Conservation (phyloP, 2,888 invertebrate genomes). For the Acholoe squamosa region DNA sequence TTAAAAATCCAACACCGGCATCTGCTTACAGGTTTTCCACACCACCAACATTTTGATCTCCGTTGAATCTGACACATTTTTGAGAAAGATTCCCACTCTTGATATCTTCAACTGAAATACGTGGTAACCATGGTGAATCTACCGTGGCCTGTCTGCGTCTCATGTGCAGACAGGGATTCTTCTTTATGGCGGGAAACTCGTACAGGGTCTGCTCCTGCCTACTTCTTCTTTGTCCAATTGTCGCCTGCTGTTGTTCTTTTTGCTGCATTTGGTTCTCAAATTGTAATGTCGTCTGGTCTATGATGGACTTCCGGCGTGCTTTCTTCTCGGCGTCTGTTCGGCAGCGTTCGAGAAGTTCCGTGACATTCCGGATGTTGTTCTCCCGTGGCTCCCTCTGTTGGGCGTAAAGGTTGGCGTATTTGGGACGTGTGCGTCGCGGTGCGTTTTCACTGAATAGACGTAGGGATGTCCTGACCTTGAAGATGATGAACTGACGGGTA, state of each 20-base stretch:
- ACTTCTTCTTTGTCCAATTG: too few relatives aligned
- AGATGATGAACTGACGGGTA: background rate
- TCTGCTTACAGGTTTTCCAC: too few relatives aligned
- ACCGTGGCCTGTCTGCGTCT: background rate
- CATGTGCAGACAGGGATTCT: background rate
- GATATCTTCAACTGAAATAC: background rate
- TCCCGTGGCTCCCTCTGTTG: background rate
- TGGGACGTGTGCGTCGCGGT: background rate
- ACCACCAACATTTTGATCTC: too few relatives aligned
- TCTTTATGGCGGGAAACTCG: slow-evolving; percentile 1
- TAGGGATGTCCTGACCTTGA: background rate
- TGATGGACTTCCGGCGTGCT: background rate
- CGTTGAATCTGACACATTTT: too few relatives aligned
- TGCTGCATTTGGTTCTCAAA: background rate
- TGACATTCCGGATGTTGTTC: background rate
- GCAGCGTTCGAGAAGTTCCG: background rate
- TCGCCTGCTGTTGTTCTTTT: background rate
- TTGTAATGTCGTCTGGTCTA: background rate
- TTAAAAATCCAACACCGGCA: too few relatives aligned
- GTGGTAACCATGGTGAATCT: background rate
- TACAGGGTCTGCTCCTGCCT: background rate
- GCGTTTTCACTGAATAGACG: background rate
- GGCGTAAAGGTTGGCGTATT: background rate
- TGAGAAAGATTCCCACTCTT: too few relatives aligned
- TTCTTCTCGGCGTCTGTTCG: background rate